Evolutionary conservation across 2,888 invertebrate species (phyloP), one percentile per base, ranked within the genome.

Genomic region (Ormyrus nitidulus): DNA sequence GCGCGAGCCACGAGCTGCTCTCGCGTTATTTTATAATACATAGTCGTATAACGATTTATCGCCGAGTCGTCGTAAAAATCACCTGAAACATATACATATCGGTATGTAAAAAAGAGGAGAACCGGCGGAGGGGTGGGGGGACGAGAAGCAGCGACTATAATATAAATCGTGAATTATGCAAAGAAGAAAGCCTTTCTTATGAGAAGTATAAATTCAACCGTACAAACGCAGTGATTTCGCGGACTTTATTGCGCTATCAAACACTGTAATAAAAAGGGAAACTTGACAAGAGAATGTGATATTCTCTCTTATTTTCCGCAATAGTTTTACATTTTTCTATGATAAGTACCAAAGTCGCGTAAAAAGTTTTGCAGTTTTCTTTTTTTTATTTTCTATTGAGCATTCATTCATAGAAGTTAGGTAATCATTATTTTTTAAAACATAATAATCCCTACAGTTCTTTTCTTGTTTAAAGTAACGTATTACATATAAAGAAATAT

Each of bases 181-280:
- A 53, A 53, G 70, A 71, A 44, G 34, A 62, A 56, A 69, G 54
- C 19, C 46, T 34, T 72, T 56, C 62, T 56, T 71, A 68, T 76
- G 62, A 76, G 62, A 66, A 54, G 56, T 59, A 75, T 70, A 70
- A 75, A 65, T 70, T 77, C 66, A 51, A 59, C 10, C 44, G 44
- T 61, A 75, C 65, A 71, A 79, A 75, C 65, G 71, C 56, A 69
- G 68, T 59, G 69, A 64, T 69, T 69, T 46, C 54, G 49, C 62
- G n/a, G 44, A 53, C 72, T 77, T 80, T 80, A 80, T 77, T 64
- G 48, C 68, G 54, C 73, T 64, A 77, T 77, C 59, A 77, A 72
- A 64, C 13, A 44, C 11, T 9, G 72, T 61, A 72, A 62, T 76
- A 80, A 76, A 70, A 64, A 13, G 8, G 8, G 46, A n/a, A 6